These are phyloP conservation scores for Dichetophora obliterata DNA, from an alignment of 2,888 invertebrate genomes.

Conservation along the genomic window DNA sequence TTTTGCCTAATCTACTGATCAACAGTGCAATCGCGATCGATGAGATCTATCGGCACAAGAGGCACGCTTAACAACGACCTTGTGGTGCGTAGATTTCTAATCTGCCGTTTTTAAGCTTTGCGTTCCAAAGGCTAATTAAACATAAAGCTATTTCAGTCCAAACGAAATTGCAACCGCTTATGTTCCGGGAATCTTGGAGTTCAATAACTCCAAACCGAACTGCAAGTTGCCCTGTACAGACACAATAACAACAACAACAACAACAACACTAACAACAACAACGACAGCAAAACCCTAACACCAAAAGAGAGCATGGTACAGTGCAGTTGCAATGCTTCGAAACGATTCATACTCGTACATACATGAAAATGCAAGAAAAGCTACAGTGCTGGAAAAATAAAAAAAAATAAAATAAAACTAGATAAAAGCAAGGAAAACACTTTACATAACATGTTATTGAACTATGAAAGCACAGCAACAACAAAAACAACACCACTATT, in stretches of 20 bases:
- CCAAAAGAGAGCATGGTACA: slow-evolving; percentile 34
- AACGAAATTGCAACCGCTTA: slow-evolving; percentile 23
- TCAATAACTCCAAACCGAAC: slow-evolving; percentile 65
- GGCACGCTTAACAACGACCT: slow-evolving; percentile 21
- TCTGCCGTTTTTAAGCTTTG: not conserved
- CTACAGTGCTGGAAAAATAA: slow-evolving; percentile 25
- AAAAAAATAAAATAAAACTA: slow-evolving; percentile 45
- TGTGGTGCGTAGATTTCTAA: not conserved
- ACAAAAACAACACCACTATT: slow-evolving; percentile 23
- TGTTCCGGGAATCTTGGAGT: slow-evolving; percentile 54
- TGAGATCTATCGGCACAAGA: not conserved
- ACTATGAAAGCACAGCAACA: slow-evolving; percentile 59
- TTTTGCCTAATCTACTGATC: too few relatives aligned
- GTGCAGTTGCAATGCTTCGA: not conserved
- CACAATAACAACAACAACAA: slow-evolving; percentile 33
- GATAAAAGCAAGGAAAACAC: slow-evolving; percentile 59
- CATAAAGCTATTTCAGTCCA: slow-evolving; percentile 16
- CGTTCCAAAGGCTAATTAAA: slow-evolving; percentile 13
- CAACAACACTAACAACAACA: slow-evolving; percentile 32
- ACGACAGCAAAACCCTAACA: slow-evolving; percentile 29
- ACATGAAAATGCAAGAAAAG: slow-evolving; percentile 34
- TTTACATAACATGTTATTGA: slow-evolving; percentile 69
- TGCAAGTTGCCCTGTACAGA: slow-evolving; percentile 44
- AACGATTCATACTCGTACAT: slow-evolving; percentile 21
- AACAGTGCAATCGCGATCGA: too few relatives aligned